Conservation (phyloP, 2,888 invertebrate genomes). For the Hipparchia semele region DNA sequence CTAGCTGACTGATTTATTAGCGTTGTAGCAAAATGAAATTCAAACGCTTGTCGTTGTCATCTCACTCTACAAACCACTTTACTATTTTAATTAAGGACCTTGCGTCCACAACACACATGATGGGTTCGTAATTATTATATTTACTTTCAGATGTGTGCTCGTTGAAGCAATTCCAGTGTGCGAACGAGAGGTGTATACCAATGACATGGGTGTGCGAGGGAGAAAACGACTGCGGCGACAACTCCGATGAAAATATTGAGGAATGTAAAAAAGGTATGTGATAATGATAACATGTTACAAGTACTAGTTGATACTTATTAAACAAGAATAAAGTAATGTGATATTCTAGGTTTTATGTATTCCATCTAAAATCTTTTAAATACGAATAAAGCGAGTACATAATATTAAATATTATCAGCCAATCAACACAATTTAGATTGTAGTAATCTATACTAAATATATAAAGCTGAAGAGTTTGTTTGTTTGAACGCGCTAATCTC, state of each 20-base stretch:
- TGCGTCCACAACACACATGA: slow-evolving; percentile 7
- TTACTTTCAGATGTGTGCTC: slow-evolving; percentile 81
- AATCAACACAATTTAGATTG: too few species aligned
- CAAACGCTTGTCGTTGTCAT: slow-evolving; percentile 14
- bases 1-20: slow-evolving; percentile 17
- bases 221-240: slow-evolving; percentile 90
- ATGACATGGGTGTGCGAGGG: slow-evolving; percentile 91
- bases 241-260: slow-evolving; percentile 89
- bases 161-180: slow-evolving; percentile 89
- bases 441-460: not conserved
- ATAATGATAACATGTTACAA: not conserved
- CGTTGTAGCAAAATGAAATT: slow-evolving; percentile 10
- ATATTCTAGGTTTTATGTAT: too few species aligned
- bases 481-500: too few species aligned
- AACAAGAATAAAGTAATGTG: too few species aligned
- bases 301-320: not conserved
- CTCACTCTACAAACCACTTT: slow-evolving; percentile 8
- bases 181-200: slow-evolving; percentile 89
- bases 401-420: too few species aligned
- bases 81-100: slow-evolving; percentile 14
- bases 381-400: too few species aligned
- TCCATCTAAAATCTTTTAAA: too few species aligned
- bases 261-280: slow-evolving; percentile 87
- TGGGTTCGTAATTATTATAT: slow-evolving; percentile 19
- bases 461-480: too few species aligned